phyloP scores from a whole-genome alignment of 2,888 invertebrate genomes.

The Lagria hirta region DNA sequence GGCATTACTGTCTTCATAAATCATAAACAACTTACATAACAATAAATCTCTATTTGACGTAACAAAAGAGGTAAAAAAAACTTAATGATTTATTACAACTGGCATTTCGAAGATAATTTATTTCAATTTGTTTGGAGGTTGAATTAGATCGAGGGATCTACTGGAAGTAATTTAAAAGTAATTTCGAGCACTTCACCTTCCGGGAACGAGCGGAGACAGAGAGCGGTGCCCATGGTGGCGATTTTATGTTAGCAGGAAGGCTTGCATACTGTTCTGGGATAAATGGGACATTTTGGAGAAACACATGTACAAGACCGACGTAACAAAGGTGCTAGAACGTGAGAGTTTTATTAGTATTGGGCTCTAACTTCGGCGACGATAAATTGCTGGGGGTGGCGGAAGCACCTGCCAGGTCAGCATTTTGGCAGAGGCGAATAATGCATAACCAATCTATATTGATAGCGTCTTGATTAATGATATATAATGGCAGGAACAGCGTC shows the following conservation, averaged over 20 bases:
- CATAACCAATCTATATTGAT: slow-evolving; percentile 29
- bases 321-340: slow-evolving; percentile 43
- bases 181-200: slow-evolving; percentile 34
- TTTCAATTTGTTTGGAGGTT: slow-evolving; percentile 36
- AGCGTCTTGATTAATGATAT: slow-evolving; percentile 29
- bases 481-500: too few species aligned
- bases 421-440: slow-evolving; percentile 31
- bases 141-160: slow-evolving; percentile 32
- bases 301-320: slow-evolving; percentile 41
- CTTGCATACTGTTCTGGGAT: slow-evolving; percentile 44
- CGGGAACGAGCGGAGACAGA: slow-evolving; percentile 29
- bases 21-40: slow-evolving; percentile 30
- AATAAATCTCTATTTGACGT: slow-evolving; percentile 30
- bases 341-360: slow-evolving; percentile 48
- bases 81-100: slow-evolving; percentile 34
- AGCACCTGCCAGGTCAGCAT: not conserved
- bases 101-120: slow-evolving; percentile 35
- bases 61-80: slow-evolving; percentile 23
- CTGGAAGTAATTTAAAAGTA: slow-evolving; percentile 39
- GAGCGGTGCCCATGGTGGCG: slow-evolving; percentile 16
- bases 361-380: slow-evolving; percentile 38
- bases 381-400: slow-evolving; percentile 33
- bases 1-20: slow-evolving; percentile 25
- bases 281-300: slow-evolving; percentile 43
- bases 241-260: slow-evolving; percentile 1